Evolutionary conservation across 1,140 invertebrate species (phyloP).

Genomic region (Drosophila nigrodunni): DNA sequence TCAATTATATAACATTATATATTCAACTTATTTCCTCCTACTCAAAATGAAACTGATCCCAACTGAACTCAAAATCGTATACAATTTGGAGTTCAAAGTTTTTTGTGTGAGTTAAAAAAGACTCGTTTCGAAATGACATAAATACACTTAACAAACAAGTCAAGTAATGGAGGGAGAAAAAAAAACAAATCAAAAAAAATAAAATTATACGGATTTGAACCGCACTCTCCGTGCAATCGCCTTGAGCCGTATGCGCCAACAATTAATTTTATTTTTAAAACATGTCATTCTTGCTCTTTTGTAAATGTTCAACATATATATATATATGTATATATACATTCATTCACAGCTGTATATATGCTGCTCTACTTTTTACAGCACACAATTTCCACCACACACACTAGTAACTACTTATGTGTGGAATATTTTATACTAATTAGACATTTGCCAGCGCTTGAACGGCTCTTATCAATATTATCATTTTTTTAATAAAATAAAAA

Average conservation of each 20-base stretch:
- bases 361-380: slow-evolving; percentile 50
- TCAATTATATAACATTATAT: slow-evolving; percentile 12
- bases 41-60: not conserved
- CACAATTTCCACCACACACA: not conserved
- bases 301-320: slow-evolving; percentile 40
- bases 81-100: slow-evolving; percentile 32
- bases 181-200: slow-evolving; percentile 4
- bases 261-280: slow-evolving; percentile 66
- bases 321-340: not conserved
- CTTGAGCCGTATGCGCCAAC: slow-evolving; percentile 18
- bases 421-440: slow-evolving; percentile 62
- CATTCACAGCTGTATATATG: slow-evolving; percentile 15
- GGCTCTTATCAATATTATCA: slow-evolving; percentile 71
- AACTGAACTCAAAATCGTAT: not conserved
- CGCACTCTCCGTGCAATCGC: slow-evolving; percentile 26
- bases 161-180: not conserved
- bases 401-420: slow-evolving; percentile 15
- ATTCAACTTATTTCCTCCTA: not conserved
- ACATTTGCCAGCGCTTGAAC: slow-evolving; percentile 24
- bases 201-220: slow-evolving; percentile 25
- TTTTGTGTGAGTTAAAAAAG: not conserved
- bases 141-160: slow-evolving; percentile 42
- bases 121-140: slow-evolving; percentile 53
- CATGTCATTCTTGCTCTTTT: slow-evolving; percentile 47
- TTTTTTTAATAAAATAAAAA: slow-evolving; percentile 41